These are phyloP conservation scores for Amphiprion clarkii DNA, from an alignment of 2,797 vertebrate genomes.

Conservation along the genomic window DNA sequence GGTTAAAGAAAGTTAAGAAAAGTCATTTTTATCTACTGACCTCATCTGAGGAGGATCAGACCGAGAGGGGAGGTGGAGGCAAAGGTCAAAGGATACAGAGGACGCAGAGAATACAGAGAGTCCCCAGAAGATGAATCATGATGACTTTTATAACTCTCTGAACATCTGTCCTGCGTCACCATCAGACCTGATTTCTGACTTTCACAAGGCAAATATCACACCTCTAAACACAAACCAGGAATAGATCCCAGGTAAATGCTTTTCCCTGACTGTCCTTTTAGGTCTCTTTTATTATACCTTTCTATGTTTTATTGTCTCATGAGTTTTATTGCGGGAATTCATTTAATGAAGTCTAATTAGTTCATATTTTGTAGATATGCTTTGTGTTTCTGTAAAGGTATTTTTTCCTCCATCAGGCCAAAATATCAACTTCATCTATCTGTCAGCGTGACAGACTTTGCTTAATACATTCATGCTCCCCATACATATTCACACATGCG, in stretches of 20 bases:
- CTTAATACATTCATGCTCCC: neutral
- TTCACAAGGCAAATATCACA: neutral
- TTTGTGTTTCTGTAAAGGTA: too few relatives aligned
- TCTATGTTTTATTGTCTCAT: neutral
- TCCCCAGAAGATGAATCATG: too few relatives aligned
- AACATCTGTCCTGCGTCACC: neutral
- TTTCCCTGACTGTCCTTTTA: neutral
- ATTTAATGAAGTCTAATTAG: neutral
- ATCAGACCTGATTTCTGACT: neutral
- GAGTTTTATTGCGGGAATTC: neutral
- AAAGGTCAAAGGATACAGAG: neutral
- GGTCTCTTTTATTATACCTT: neutral
- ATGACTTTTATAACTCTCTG: neutral
- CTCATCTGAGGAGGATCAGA: conserved; percentile 18
- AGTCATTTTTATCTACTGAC: conserved; percentile 13
- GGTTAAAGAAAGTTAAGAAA: conserved; percentile 26
- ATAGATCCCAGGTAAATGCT: neutral
- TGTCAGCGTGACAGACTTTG: too few relatives aligned
- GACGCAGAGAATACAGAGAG: neutral
- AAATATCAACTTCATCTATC: too few relatives aligned
- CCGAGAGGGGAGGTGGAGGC: neutral
- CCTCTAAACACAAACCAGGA: too few relatives aligned
- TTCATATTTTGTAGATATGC: neutral
- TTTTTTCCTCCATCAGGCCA: too few relatives aligned
- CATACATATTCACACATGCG: neutral